Conservation (phyloP, 2,888 invertebrate genomes). For the Drosophila nigricruria region DNA sequence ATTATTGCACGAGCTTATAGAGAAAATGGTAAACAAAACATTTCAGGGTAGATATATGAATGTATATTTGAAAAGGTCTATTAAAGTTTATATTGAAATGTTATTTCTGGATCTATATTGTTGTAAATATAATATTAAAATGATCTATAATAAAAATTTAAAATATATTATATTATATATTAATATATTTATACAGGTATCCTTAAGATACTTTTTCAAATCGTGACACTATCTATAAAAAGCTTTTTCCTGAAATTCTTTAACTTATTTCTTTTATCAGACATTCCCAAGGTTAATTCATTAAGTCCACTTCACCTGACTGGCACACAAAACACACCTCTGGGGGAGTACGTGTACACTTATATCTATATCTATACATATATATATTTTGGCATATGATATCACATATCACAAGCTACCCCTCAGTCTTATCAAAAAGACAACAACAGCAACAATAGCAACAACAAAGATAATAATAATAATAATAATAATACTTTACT, state of each 20-base stretch:
- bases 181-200: background rate
- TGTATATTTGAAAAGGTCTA: background rate
- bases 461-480: slow-evolving; percentile 22
- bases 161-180: background rate
- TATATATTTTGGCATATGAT: slow-evolving; percentile 60
- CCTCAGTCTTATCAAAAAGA: slow-evolving; percentile 37
- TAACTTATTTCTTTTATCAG: slow-evolving; percentile 25
- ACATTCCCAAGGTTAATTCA: slow-evolving; percentile 36
- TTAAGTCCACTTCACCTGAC: slow-evolving; percentile 48
- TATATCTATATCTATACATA: background rate
- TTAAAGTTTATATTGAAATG: background rate
- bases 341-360: slow-evolving; percentile 1
- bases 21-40: slow-evolving; percentile 7
- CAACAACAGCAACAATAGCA: slow-evolving; percentile 21
- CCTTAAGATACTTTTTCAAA: background rate
- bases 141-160: background rate
- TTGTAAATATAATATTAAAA: background rate
- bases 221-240: background rate
- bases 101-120: background rate
- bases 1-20: slow-evolving; percentile 8
- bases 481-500: slow-evolving; percentile 42
- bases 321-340: slow-evolving; percentile 2
- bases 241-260: slow-evolving; percentile 1
- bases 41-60: background rate
- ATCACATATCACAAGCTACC: slow-evolving; percentile 36